These are phyloP conservation scores for Actinemys pallida DNA, from an alignment of 2,113 vertebrate species.

Conservation along the genomic window DNA sequence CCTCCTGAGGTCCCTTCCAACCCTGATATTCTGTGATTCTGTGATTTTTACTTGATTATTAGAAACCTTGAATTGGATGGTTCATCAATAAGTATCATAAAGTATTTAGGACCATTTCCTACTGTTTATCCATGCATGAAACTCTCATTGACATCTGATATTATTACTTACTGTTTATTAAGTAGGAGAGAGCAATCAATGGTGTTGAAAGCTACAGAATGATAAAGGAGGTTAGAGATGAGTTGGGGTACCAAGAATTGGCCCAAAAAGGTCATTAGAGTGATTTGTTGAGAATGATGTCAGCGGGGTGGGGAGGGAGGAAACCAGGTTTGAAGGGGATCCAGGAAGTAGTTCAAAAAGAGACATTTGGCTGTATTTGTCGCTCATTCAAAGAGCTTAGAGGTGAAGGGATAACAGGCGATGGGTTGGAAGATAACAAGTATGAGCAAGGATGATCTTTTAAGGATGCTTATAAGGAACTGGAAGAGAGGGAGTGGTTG, in stretches of 20 bases:
- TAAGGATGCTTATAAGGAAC: not conserved
- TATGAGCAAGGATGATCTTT: not conserved
- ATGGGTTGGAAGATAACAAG: not conserved
- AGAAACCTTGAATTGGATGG: not conserved
- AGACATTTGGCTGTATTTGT: not conserved
- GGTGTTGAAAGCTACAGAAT: not conserved
- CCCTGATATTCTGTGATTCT: too few species aligned
- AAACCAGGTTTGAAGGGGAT: not conserved
- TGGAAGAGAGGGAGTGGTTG: not conserved
- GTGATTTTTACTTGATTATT: not conserved
- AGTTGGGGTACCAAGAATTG: not conserved
- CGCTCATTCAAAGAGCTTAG: not conserved
- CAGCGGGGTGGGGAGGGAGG: not conserved
- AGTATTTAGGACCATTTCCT: not conserved
- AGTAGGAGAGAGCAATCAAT: not conserved
- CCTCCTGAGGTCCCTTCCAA: too few species aligned
- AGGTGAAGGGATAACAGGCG: not conserved
- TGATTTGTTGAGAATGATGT: not conserved
- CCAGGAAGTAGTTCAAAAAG: not conserved
- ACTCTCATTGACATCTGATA: not conserved
- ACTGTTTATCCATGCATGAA: not conserved
- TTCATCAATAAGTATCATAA: not conserved
- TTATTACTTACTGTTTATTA: not conserved
- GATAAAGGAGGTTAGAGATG: not conserved
- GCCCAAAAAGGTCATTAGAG: not conserved